Evolutionary conservation across 2,888 invertebrate genomes (phyloP).

Genomic region (Antitype chi): DNA sequence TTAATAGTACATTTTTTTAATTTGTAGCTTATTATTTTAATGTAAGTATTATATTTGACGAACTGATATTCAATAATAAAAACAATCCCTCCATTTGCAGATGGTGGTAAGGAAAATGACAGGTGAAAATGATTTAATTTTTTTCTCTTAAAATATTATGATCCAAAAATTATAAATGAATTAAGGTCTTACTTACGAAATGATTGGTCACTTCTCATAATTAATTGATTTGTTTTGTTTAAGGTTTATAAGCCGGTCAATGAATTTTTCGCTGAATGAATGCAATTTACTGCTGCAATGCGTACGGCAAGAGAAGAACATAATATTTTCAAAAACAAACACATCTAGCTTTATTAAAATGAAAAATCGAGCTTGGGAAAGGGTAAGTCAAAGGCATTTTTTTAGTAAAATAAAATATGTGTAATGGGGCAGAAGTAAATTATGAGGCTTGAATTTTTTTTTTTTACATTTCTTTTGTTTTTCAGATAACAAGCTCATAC

Average conservation of each 20-base stretch:
- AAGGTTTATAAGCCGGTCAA: slow-evolving; percentile 63
- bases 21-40: background rate
- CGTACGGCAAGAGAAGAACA: slow-evolving; percentile 81
- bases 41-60: background rate
- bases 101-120: slow-evolving; percentile 55
- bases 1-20: background rate
- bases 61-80: background rate
- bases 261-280: slow-evolving; percentile 82
- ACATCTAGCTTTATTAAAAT: slow-evolving; percentile 70
- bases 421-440: background rate
- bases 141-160: background rate
- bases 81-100: slow-evolving; percentile 45
- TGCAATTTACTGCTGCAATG: slow-evolving; percentile 82
- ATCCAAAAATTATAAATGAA: background rate
- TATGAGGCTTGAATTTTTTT: no score
- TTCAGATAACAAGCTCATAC: slow-evolving; percentile 80
- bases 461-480: slow-evolving; percentile 17
- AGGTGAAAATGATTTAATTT: slow-evolving; percentile 40
- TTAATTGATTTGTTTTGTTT: slow-evolving; percentile 8
- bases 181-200: background rate
- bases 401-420: background rate
- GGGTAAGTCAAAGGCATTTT: slow-evolving; percentile 71
- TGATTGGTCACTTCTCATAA: background rate
- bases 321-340: slow-evolving; percentile 75
- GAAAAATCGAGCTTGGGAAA: slow-evolving; percentile 82